Base-by-base conservation (phyloP, 2,113 vertebrate genomes). In the Nerophis lumbriciformis region DNA sequence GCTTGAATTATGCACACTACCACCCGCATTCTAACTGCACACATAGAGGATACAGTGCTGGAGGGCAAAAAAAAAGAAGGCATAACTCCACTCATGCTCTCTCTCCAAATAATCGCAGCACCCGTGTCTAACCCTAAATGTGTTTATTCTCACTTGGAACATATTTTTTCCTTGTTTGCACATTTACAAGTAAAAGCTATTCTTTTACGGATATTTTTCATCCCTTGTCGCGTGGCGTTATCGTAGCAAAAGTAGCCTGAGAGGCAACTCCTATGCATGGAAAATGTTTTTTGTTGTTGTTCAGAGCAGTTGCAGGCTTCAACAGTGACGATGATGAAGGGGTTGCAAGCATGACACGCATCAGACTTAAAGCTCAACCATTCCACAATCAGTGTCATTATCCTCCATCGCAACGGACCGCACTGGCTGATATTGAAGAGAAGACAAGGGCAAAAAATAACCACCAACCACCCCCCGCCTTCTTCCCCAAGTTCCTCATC, bases 401-500 rank as follows among this genome's bases (percentile, higher is more conserved):
- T 77, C 66, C 59, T 59, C 75, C 66, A 78, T 79, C 80, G 67
- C 69, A 69, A 76, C 81, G 73, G 64, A 57, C 45, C 56, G 49
- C 51, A 19, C 73, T 86, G 88, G 87, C 87, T 87, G 85, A 88
- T 85, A 88, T 64, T 76, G 77, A 87, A 76, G 74, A 80, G 50
- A 80, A 82, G 83, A 82, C 83, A 83, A 82, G 78, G 73, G 75
- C 69, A 79, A 74, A 84, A 87, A 86, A 87, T 87, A 85, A 80
- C 57, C 77, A 55, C 35, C 64, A 68, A 45, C 60, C 61, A 59
- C 67, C 49, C 42, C 48, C 11, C 48, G 28, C 52, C 37, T 45
- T 58, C 66, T 68, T 64, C 68, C 61, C 81, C 51, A 70, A 83
- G 35, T 72, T 82, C 79, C 85, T 87, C 83, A 86, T 87, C 85